These are phyloP conservation scores for Silurus aristotelis DNA, from an alignment of 2,797 vertebrate genomes.

Conservation along the genomic window DNA sequence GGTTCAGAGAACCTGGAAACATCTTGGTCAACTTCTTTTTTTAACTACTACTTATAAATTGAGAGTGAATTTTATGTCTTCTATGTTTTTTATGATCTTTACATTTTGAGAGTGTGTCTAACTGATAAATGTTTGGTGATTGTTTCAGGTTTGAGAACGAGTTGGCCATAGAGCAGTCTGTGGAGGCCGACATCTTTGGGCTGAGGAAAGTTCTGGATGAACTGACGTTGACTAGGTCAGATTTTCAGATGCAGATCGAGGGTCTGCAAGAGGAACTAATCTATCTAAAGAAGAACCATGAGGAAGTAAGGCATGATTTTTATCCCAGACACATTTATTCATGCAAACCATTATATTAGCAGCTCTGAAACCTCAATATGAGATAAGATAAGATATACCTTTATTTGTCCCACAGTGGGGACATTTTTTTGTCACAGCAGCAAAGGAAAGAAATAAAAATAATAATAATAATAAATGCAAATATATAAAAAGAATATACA, in stretches of 20 bases:
- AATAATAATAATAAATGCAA: too few species aligned
- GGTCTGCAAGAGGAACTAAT: constrained; percentile 65
- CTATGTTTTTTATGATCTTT: not conserved
- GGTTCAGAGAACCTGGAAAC: too few species aligned
- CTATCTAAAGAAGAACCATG: constrained; percentile 68
- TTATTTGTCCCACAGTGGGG: too few species aligned
- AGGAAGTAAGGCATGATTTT: constrained; percentile 63
- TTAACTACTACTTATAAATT: too few species aligned
- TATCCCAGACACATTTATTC: not conserved
- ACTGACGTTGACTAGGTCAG: constrained; percentile 59
- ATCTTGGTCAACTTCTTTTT: too few species aligned
- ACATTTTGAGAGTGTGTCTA: not conserved
- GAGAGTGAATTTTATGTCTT: too few species aligned
- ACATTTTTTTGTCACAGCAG: too few species aligned
- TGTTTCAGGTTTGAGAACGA: constrained; percentile 69
- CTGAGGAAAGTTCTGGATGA: constrained; percentile 66
- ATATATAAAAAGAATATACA: too few species aligned
- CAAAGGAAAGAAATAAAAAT: too few species aligned
- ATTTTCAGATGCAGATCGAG: constrained; percentile 70
- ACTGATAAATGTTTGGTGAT: not conserved
- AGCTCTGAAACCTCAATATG: not conserved
- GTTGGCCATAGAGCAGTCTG: constrained; percentile 65
- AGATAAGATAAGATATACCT: too few species aligned
- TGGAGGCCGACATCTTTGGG: constrained; percentile 70
- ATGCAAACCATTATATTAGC: not conserved